These are phyloP conservation scores for Oostethus manadensis DNA, from an alignment of 2,113 vertebrate genomes.

Conservation along the genomic window DNA sequence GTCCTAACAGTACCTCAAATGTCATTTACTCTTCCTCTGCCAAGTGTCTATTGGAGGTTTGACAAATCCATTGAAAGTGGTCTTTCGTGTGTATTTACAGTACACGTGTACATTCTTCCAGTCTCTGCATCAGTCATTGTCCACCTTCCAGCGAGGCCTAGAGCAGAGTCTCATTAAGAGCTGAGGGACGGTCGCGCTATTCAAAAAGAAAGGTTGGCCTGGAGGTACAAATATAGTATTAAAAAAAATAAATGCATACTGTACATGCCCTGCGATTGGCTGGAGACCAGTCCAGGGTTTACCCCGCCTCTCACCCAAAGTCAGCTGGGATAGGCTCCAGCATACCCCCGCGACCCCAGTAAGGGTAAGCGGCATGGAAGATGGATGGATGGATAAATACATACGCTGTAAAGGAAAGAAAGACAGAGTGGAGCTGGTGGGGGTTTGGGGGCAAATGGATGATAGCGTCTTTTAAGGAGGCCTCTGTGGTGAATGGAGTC, in stretches of 20 bases:
- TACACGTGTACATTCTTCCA: constrained; percentile 10
- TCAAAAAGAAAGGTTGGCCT: constrained; percentile 42
- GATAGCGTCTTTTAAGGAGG: constrained; percentile 46
- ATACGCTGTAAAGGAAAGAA: constrained; percentile 12
- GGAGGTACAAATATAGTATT: neutral
- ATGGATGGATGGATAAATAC: constrained; percentile 3
- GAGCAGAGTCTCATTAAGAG: constrained; percentile 56
- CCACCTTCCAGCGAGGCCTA: constrained; percentile 54
- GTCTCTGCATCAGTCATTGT: constrained; percentile 53
- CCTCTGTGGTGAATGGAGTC: constrained; percentile 50
- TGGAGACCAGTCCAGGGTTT: too few relatives aligned
- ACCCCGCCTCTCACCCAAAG: too few relatives aligned
- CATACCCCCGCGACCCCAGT: too few relatives aligned
- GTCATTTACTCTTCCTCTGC: constrained; percentile 8
- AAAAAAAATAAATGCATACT: too few relatives aligned
- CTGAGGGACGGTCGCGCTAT: constrained; percentile 30
- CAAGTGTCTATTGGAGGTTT: constrained; percentile 20
- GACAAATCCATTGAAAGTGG: constrained; percentile 5
- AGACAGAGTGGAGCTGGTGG: constrained; percentile 24
- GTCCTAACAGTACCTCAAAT: too few relatives aligned
- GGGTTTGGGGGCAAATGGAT: constrained; percentile 26
- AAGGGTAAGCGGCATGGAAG: too few relatives aligned
- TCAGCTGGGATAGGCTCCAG: too few relatives aligned
- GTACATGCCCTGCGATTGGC: neutral
- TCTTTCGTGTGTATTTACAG: constrained; percentile 17